Conservation (phyloP, 1,140 invertebrate genomes). For the Dryas iulia region DNA sequence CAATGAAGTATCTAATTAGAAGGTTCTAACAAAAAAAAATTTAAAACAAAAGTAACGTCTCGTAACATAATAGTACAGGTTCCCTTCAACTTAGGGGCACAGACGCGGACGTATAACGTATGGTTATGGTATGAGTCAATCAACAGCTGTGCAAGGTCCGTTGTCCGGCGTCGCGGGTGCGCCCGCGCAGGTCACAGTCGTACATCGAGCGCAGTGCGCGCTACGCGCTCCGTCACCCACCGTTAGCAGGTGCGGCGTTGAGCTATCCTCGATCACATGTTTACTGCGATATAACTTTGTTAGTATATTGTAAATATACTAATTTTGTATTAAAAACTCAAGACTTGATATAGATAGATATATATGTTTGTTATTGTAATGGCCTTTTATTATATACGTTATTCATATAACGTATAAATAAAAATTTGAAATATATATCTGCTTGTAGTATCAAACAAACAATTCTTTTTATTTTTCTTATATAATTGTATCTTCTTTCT, state of each 20-base stretch:
- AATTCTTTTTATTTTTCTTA: too few species aligned
- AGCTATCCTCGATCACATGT: conserved; percentile 32
- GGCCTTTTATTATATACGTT: background rate
- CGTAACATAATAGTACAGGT: background rate
- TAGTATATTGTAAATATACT: background rate
- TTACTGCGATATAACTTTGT: background rate
- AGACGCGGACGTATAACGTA: conserved; percentile 20
- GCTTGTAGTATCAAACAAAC: background rate
- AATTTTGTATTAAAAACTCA: background rate
- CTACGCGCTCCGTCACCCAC: conserved; percentile 44
- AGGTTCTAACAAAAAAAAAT: background rate
- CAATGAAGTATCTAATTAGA: too few species aligned
- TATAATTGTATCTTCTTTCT: too few species aligned
- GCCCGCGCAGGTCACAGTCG: conserved; percentile 51
- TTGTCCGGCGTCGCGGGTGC: conserved; percentile 29
- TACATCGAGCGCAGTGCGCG: conserved; percentile 58
- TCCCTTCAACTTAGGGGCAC: conserved; percentile 15
- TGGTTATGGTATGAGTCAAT: conserved; percentile 31
- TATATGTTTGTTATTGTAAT: background rate
- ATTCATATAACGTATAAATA: background rate
- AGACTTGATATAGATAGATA: background rate
- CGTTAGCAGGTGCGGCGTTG: conserved; percentile 29
- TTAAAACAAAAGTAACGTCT: background rate
- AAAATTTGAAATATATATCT: background rate
- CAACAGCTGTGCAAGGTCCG: conserved; percentile 33